These are phyloP conservation scores for Nebria salina DNA, from an alignment of 2,888 invertebrate species.

Conservation along the genomic window DNA sequence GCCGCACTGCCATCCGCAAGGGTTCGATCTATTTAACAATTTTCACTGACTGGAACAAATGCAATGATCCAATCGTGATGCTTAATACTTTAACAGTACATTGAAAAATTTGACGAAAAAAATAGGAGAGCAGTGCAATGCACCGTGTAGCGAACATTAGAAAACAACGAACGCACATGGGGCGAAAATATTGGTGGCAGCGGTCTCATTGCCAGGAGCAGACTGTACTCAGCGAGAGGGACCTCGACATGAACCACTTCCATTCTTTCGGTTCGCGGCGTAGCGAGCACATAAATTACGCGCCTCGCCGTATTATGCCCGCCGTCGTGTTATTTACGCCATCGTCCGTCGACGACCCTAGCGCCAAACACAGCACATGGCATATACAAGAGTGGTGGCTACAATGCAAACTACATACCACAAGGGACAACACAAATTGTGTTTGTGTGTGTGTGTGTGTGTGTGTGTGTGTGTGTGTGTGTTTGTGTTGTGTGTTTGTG, in stretches of 20 bases:
- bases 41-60: not conserved
- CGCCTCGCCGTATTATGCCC: constrained; percentile 3
- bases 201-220: not conserved
- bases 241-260: constrained; percentile 1
- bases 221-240: not conserved
- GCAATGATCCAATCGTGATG: not conserved
- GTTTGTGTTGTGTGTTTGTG: not conserved
- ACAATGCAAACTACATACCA: not conserved
- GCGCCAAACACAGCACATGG: not conserved
- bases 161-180: not conserved
- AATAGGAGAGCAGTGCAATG: not conserved
- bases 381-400: not conserved
- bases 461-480: not conserved
- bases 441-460: not conserved
- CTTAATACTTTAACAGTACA: not conserved
- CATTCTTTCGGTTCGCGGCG: constrained; percentile 12
- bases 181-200: not conserved
- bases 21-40: not conserved
- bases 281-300: constrained; percentile 11
- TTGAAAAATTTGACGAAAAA: not conserved
- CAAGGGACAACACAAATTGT: not conserved
- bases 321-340: constrained; percentile 20
- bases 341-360: not conserved
- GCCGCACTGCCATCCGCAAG: too few relatives aligned
- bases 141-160: not conserved